Percentiles rank a stretch among this genome's conserved stretches.
Conservation (phyloP, 2,797 vertebrate genomes). For the Pyrocephalus nanus region DNA sequence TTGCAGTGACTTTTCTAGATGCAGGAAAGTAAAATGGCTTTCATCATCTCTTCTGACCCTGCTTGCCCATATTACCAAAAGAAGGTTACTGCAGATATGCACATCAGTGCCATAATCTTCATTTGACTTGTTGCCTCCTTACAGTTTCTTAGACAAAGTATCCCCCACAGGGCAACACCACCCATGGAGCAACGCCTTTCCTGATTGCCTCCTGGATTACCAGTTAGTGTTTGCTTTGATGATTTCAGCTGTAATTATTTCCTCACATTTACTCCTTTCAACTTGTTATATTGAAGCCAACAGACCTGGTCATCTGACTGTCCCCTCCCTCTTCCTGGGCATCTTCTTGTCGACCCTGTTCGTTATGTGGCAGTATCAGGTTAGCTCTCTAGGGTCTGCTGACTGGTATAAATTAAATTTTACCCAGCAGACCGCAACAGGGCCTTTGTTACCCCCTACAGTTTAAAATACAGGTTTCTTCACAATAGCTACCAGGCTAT, state of each 20-base stretch:
- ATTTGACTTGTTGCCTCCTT: neutral
- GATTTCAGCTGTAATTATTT: conserved; percentile 11
- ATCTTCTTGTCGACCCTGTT: rapidly evolving
- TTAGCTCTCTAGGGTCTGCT: neutral
- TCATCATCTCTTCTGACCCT: neutral
- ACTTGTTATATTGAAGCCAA: neutral
- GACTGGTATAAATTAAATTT: neutral
- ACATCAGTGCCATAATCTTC: neutral
- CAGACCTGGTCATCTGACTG: neutral
- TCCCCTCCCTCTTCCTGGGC: neutral
- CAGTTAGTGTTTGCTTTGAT: neutral
- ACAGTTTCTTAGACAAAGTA: neutral
- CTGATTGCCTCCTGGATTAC: neutral
- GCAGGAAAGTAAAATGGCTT: neutral
- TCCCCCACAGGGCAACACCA: neutral
- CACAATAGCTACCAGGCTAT: neutral
- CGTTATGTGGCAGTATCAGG: neutral
- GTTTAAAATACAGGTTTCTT: conserved; percentile 19
- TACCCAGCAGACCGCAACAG: neutral
- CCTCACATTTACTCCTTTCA: neutral
- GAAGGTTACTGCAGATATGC: neutral
- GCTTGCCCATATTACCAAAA: neutral
- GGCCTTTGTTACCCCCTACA: neutral
- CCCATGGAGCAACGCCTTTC: rapidly evolving
- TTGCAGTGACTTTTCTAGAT: neutral